These are phyloP conservation scores for Girardia tigrina DNA, from an alignment of 2,888 invertebrate species.

Conservation along the genomic window DNA sequence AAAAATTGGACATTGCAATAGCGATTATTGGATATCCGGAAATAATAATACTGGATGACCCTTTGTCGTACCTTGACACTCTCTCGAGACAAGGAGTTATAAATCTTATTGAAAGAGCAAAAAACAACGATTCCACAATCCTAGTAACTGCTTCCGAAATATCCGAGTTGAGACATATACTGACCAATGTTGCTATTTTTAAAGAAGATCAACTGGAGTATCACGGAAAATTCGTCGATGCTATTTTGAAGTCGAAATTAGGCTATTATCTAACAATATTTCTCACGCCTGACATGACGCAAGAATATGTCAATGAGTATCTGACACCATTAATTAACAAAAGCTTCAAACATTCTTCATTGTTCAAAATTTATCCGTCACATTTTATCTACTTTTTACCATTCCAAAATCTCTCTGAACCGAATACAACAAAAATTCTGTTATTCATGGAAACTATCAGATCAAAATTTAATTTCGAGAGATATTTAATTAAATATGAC, in stretches of 20 bases:
- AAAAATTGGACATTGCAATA: background rate
- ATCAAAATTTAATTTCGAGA: background rate
- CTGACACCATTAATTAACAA: background rate
- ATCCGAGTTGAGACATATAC: background rate
- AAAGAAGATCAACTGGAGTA: background rate
- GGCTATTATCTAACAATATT: background rate
- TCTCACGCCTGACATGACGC: background rate
- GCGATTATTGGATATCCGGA: constrained; percentile 13
- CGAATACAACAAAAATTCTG: constrained; percentile 17
- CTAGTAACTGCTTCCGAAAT: background rate
- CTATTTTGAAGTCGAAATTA: background rate
- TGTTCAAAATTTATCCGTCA: background rate
- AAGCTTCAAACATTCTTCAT: background rate
- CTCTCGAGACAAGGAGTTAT: background rate
- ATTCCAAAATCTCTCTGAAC: background rate
- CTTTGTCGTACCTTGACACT: background rate
- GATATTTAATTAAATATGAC: background rate
- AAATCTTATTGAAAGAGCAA: background rate
- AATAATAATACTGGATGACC: background rate
- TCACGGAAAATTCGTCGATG: background rate
- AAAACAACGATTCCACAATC: background rate
- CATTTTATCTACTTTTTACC: constrained; percentile 7
- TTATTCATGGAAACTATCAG: background rate
- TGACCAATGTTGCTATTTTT: background rate
- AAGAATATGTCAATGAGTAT: background rate